Evolutionary conservation across 2,113 vertebrate genomes (phyloP), one percentile per base, ranked within the genome.

Genomic region (Salvelinus alpinus): DNA sequence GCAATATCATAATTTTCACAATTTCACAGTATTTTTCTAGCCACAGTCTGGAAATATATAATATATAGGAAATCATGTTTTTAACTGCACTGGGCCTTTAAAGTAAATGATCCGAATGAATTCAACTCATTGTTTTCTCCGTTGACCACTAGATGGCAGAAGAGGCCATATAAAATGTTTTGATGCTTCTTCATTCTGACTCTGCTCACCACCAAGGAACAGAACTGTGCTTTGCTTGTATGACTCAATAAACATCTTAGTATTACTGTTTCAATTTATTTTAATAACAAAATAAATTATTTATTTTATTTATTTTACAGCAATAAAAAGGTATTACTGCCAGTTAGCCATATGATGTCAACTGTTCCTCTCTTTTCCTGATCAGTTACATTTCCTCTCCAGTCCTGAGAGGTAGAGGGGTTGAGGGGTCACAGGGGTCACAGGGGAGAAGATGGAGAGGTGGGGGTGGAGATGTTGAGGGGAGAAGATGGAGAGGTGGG

Each of bases 131-230:
- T 14, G 24, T 73, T 64, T 38, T 27, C 51, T 54, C 5, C 3
- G 44, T 65, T 74, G 25, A 18, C 72, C 89, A 73, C 86, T 66
- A 89, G 87, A 66, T 83, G 82, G 81, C 78, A 81, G 66, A 9
- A 86, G 64, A 88, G 16, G 20, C 54, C 38, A 29, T 22, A 13
- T 11, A 13, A 54, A 18, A 54, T 54, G 12, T 14, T 54, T 18
- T 54, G 13, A 54, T 51, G 14, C 48, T 0, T 8, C 34, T 38
- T 51, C 48, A 51, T 54, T 54, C 14, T 54, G 16, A 4, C 4
- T 51, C 1, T 6, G 14, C n/a, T 22, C n/a, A 64, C 3, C n/a
- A 64, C 16, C 22, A 64, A 18, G 16, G n/a, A 64, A 44, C 38
- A 44, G 38, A 44, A 44, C 2, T 44, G 38, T 44, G 38, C 9